Base-by-base conservation (phyloP, 2,113 vertebrate genomes). In the Columba janthina region DNA sequence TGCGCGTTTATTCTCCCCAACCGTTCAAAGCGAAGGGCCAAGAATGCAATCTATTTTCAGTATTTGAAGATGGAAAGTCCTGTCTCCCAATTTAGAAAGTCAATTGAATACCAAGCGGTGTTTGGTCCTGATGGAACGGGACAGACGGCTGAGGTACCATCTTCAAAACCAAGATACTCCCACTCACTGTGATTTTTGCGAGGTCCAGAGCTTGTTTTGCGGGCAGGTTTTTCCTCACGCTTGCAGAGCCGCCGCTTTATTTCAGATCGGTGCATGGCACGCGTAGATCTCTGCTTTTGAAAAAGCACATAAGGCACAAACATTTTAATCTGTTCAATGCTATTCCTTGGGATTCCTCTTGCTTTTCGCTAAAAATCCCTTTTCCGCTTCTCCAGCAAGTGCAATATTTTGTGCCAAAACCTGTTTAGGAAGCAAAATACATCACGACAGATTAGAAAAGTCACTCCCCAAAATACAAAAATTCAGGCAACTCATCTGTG, bases 11-110 rank as follows among this genome's bases (percentile, higher is more conserved):
- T 98, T 98, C 98, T 98, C 96, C 94, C 79, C 95, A 96, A 97
- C 97, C 95, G 95, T 97, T 98, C 92, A 97, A 98, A 98, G 98
- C 92, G 90, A 95, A 85, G 97, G 97, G 97, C 97, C 97, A 98
- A 96, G 97, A 98, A 98, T 98, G 97, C 97, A 97, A 98, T 98
- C 98, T 98, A 97, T 97, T 98, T 94, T 88, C 97, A 67, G 67
- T 96, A 98, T 98, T 98, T 98, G 98, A 97, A 98, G 98, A 97
- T 97, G 97, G 95, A 97, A 98, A 98, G 96, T 97, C 94, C 95
- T 97, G 97, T 94, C 97, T 97, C 93, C 97, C 86, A 96, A 98
- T 98, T 98, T 98, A 96, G 97, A 97, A 98, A 98, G 98, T 98
- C 98, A 98, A 97, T 97, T 96, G 97, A 98, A 98, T 97, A 95